Percentiles rank a stretch among this genome's conserved stretches.
Conservation (phyloP, 2,113 vertebrate genomes). For the Hipposideros armiger region DNA sequence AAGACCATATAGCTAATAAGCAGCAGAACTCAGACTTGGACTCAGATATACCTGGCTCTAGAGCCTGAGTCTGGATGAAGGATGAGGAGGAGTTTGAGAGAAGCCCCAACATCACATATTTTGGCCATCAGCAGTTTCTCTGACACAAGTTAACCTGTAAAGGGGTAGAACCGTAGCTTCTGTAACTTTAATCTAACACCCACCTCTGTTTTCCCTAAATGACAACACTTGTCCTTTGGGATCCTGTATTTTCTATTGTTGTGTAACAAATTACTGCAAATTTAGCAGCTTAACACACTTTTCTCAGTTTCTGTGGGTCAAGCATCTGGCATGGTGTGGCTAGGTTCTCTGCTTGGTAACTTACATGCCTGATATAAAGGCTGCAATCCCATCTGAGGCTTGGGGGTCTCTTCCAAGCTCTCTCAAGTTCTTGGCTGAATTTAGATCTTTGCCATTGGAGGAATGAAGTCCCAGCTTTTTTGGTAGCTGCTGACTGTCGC, state of each 20-base stretch:
- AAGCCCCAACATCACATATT: not conserved
- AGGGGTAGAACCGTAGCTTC: not conserved
- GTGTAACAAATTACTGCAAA: not conserved
- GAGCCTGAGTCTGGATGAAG: not conserved
- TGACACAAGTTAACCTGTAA: not conserved
- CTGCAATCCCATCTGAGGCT: not conserved
- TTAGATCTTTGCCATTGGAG: not conserved
- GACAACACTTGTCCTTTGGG: not conserved
- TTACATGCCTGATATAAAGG: not conserved
- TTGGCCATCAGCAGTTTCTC: not conserved
- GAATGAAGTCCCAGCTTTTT: not conserved
- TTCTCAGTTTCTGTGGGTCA: not conserved
- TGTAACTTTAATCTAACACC: not conserved
- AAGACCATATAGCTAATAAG: not conserved
- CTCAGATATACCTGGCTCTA: not conserved
- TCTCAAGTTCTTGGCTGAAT: not conserved
- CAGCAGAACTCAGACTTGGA: not conserved
- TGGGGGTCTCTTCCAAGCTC: not conserved
- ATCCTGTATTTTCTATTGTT: not conserved
- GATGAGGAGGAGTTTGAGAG: not conserved
- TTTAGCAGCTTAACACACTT: not conserved
- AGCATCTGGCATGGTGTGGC: not conserved
- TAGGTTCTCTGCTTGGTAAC: not conserved
- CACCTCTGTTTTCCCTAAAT: not conserved
- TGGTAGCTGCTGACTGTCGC: not conserved